Evolutionary conservation across 2,888 invertebrate species (phyloP).

Genomic region (Hydriomena furcata): DNA sequence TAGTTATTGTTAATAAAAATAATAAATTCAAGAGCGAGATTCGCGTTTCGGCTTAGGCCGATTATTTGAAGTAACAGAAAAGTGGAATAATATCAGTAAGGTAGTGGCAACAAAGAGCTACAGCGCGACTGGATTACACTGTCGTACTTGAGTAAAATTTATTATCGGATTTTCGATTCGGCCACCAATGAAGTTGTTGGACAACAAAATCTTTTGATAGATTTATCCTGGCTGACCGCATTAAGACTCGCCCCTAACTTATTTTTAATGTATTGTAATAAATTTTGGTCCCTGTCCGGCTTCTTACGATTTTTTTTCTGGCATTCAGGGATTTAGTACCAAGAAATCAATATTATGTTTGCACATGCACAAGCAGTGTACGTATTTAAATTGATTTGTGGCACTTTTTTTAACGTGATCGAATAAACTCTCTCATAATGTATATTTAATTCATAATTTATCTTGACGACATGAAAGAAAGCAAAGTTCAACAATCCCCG

Average conservation of each 20-base stretch:
- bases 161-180: slow-evolving; percentile 83
- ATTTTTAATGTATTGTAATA: slow-evolving; percentile 77
- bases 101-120: slow-evolving; percentile 78
- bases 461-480: slow-evolving; percentile 53
- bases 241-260: slow-evolving; percentile 75
- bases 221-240: slow-evolving; percentile 82
- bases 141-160: slow-evolving; percentile 83
- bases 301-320: slow-evolving; percentile 51
- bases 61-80: slow-evolving; percentile 78
- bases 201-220: slow-evolving; percentile 84
- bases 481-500: slow-evolving; percentile 54
- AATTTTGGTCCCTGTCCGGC: slow-evolving; percentile 61
- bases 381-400: slow-evolving; percentile 10
- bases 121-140: slow-evolving; percentile 81
- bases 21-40: slow-evolving; percentile 60
- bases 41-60: slow-evolving; percentile 65
- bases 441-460: slow-evolving; percentile 45
- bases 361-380: too few species aligned
- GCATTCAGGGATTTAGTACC: slow-evolving; percentile 13
- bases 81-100: slow-evolving; percentile 77
- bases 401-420: slow-evolving; percentile 7
- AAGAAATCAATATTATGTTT: slow-evolving; percentile 22
- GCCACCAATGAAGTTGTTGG: slow-evolving; percentile 84
- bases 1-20: slow-evolving; percentile 24
- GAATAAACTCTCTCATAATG: slow-evolving; percentile 1